Evolutionary conservation across 2,888 invertebrate genomes (phyloP).

Genomic region (Agrotis segetum): DNA sequence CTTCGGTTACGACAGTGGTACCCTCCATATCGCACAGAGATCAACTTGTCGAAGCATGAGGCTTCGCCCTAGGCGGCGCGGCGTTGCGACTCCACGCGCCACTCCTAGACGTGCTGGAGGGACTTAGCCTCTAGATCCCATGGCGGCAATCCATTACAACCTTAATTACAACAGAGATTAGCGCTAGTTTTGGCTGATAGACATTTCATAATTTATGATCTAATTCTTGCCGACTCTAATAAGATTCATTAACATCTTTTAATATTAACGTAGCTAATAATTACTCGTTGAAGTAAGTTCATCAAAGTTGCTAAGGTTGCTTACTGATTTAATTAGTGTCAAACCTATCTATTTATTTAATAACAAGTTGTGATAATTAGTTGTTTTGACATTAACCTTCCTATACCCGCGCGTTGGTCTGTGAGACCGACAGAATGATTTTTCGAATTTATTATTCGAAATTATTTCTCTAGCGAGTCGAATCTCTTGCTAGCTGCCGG

Average conservation of each 20-base stretch:
- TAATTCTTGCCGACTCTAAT: constrained; percentile 4
- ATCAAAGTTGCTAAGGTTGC: constrained; percentile 7
- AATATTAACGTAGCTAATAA: constrained; percentile 8
- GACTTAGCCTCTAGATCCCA: no score
- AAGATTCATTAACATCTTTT: constrained; percentile 5
- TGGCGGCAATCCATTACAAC: not conserved
- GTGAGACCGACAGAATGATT: no score
- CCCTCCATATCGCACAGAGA: no score
- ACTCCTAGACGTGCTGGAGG: no score
- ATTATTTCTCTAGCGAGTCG: no score
- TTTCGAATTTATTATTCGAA: no score
- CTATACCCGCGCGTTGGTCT: no score
- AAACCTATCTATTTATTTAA: not conserved
- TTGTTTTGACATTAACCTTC: constrained; percentile 16
- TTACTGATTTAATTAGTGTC: not conserved
- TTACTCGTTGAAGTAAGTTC: not conserved
- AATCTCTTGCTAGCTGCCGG: no score
- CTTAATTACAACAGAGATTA: not conserved
- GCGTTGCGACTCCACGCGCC: no score
- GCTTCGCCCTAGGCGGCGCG: no score
- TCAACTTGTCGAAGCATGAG: no score
- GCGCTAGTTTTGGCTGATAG: not conserved
- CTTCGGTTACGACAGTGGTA: no score
- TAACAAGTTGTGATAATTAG: constrained; percentile 8
- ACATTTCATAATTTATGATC: constrained; percentile 10